Percentiles rank a stretch among this genome's conserved stretches.
Evolutionary conservation across 2,888 invertebrate genomes (phyloP).

Genomic region (Tetranychus truncatus): DNA sequence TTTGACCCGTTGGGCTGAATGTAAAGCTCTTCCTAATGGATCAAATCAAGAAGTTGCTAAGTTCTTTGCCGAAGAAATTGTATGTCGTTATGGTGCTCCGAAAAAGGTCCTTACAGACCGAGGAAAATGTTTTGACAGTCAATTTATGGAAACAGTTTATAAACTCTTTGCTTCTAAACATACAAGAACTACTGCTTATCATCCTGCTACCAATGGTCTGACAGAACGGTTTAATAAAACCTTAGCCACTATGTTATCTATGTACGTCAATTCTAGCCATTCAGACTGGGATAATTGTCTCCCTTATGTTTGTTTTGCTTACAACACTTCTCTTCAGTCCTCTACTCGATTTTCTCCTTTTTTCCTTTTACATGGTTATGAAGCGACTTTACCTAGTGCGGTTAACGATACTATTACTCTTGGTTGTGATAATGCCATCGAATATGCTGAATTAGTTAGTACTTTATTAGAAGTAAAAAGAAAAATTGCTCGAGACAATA

Average conservation of each 20-base stretch:
- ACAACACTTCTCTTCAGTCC: background rate
- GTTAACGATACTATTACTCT: background rate
- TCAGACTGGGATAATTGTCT: no score
- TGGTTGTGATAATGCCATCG: background rate
- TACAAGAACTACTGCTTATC: no score
- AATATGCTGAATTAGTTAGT: background rate
- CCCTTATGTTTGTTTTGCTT: constrained; percentile 17
- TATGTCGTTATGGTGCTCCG: constrained; percentile 23
- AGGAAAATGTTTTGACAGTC: no score
- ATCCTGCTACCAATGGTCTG: no score
- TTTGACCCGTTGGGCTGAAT: constrained; percentile 23
- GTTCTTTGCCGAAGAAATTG: constrained; percentile 23
- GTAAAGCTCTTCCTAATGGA: constrained; percentile 21
- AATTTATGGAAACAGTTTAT: no score
- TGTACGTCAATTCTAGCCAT: no score
- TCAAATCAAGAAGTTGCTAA: constrained; percentile 22
- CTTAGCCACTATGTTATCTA: no score
- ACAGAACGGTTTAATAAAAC: no score
- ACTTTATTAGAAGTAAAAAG: background rate
- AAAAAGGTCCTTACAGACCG: no score
- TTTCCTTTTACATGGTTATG: background rate
- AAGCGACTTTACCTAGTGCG: constrained; percentile 17
- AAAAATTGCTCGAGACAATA: background rate
- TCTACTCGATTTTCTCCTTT: constrained; percentile 5
- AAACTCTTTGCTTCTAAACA: no score